Evolutionary conservation across 1,140 invertebrate genomes (phyloP).

Genomic region (Saccostrea glomerata): DNA sequence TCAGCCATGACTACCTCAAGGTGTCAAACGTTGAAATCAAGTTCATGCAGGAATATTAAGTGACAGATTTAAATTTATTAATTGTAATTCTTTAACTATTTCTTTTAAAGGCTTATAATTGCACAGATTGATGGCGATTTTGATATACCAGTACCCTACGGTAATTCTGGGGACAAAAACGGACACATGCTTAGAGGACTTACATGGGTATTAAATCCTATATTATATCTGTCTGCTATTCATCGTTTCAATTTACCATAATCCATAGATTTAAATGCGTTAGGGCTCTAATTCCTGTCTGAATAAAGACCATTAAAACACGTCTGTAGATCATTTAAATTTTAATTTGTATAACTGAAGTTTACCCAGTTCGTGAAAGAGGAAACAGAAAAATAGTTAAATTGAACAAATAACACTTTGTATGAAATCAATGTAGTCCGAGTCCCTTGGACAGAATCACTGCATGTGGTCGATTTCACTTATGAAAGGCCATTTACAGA

Average conservation of each 20-base stretch:
- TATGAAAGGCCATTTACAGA: background rate
- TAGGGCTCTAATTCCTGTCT: background rate
- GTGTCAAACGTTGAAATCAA: background rate
- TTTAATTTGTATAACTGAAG: slow-evolving; percentile 2
- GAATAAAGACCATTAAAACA: slow-evolving; percentile 7
- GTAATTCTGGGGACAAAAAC: background rate
- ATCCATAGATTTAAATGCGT: slow-evolving; percentile 14
- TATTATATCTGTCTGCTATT: background rate
- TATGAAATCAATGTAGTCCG: background rate
- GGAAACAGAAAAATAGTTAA: background rate
- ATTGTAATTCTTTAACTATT: background rate
- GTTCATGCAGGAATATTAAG: background rate
- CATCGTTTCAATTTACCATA: background rate
- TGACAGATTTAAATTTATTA: background rate
- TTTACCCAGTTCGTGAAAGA: background rate
- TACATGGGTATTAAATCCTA: background rate
- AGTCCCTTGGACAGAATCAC: background rate
- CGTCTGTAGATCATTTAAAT: slow-evolving; percentile 5
- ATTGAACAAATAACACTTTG: background rate
- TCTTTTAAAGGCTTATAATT: background rate
- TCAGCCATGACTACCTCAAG: background rate
- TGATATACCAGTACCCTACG: background rate
- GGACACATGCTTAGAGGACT: background rate
- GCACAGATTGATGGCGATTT: background rate
- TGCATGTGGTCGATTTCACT: background rate